These are phyloP conservation scores for Thoracochromis brauschi DNA, from an alignment of 2,113 vertebrate species.

Conservation along the genomic window DNA sequence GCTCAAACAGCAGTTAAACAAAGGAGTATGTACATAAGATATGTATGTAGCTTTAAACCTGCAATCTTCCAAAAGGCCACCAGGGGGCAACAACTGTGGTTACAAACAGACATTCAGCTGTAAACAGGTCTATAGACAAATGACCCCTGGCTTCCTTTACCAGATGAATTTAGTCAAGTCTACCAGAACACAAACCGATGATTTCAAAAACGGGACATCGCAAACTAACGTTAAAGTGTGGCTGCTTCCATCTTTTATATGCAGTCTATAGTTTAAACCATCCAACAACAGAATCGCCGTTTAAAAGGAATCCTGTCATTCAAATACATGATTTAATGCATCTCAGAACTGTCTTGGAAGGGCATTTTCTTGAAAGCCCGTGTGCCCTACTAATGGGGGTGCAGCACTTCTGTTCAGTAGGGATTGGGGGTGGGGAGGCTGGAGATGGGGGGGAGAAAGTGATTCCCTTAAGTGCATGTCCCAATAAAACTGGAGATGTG, in stretches of 20 bases:
- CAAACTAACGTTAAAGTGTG: not conserved
- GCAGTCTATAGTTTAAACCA: not conserved
- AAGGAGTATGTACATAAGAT: not conserved
- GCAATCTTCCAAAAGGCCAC: not conserved
- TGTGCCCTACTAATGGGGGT: not conserved
- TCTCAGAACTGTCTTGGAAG: not conserved
- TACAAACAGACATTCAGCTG: not conserved
- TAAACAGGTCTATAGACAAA: not conserved
- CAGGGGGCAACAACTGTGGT: not conserved
- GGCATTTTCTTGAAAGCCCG: not conserved
- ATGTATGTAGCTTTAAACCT: not conserved
- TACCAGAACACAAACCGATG: not conserved
- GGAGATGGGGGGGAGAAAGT: not conserved
- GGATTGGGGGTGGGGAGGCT: not conserved
- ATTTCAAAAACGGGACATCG: not conserved
- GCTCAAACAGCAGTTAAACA: not conserved
- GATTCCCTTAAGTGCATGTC: slow-evolving; percentile 31
- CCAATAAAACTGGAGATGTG: slow-evolving; percentile 6
- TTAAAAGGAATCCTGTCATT: not conserved
- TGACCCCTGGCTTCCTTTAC: not conserved
- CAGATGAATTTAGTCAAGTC: not conserved
- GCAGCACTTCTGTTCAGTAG: not conserved
- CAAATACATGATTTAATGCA: not conserved
- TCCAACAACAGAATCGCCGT: not conserved
- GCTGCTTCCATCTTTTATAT: not conserved